Percentiles rank a stretch among this genome's conserved stretches.
Evolutionary conservation across 2,888 invertebrate genomes (phyloP).

Genomic region (Apocheima hispidaria): DNA sequence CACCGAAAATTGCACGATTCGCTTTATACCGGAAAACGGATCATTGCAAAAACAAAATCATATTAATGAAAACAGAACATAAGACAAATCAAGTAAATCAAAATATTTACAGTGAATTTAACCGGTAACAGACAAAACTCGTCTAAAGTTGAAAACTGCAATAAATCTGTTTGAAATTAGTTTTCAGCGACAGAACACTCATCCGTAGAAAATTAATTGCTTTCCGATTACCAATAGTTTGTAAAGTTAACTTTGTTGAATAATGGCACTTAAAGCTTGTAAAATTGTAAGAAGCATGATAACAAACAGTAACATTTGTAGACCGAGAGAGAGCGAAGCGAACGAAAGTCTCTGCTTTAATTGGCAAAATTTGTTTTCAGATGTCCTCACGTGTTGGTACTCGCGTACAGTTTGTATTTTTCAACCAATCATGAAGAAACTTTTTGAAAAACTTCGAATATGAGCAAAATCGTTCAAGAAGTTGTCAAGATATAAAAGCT

Average conservation of each 20-base stretch:
- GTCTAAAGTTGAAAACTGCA: constrained; percentile 59
- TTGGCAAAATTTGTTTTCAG: too few relatives aligned
- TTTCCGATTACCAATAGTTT: constrained; percentile 69
- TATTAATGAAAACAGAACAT: constrained; percentile 30
- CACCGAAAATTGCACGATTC: constrained; percentile 19
- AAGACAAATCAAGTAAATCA: constrained; percentile 34
- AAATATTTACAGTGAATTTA: constrained; percentile 31
- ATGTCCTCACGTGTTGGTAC: too few relatives aligned
- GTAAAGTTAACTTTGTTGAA: constrained; percentile 64
- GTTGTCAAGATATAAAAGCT: too few relatives aligned
- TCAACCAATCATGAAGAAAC: too few relatives aligned
- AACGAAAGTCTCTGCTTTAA: too few relatives aligned
- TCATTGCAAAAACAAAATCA: constrained; percentile 29
- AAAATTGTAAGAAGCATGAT: constrained; percentile 55
- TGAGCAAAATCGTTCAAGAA: too few relatives aligned
- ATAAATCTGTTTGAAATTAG: constrained; percentile 71
- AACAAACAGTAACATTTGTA: too few relatives aligned
- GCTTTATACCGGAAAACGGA: constrained; percentile 19
- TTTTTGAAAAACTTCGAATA: too few relatives aligned
- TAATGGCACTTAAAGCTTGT: constrained; percentile 61
- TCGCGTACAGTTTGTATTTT: too few relatives aligned
- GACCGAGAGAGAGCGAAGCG: too few relatives aligned
- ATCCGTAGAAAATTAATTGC: constrained; percentile 70
- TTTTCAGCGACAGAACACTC: constrained; percentile 70
- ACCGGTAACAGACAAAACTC: constrained; percentile 39